phyloP scores from a whole-genome alignment of 2,113 vertebrate species.

The Ovis canadensis region DNA sequence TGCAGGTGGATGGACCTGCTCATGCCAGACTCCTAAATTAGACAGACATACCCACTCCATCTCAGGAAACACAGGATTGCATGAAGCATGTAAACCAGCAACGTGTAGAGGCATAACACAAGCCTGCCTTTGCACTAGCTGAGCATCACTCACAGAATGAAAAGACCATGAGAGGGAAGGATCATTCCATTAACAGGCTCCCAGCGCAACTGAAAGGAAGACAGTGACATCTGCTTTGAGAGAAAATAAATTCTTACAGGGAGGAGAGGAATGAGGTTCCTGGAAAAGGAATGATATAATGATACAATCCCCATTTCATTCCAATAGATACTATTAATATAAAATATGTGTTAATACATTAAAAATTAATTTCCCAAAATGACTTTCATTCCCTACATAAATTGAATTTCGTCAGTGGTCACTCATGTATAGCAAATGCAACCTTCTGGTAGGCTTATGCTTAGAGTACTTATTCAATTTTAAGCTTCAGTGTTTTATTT shows the following conservation, averaged over 20 bases:
- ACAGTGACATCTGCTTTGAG: neutral
- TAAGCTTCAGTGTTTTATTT: slow-evolving; percentile 39
- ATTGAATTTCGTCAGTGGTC: neutral
- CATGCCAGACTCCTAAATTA: neutral
- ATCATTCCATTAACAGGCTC: neutral
- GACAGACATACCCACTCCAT: neutral
- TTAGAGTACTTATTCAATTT: neutral
- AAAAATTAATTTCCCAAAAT: slow-evolving; percentile 38
- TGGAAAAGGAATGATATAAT: neutral
- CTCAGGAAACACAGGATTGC: neutral
- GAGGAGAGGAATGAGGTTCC: neutral
- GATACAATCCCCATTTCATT: neutral
- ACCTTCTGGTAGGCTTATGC: neutral
- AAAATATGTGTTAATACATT: slow-evolving; percentile 37
- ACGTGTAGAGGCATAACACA: neutral
- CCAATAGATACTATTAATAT: slow-evolving; percentile 5
- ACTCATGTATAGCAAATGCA: neutral
- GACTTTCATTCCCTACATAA: neutral
- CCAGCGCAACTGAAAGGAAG: neutral
- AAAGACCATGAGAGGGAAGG: neutral
- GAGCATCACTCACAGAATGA: neutral
- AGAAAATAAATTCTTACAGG: neutral
- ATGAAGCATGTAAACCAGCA: neutral
- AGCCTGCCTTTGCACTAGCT: neutral
- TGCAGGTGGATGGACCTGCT: no score